Evolutionary conservation across 92 coral and sea anemone species (phyloP), one percentile per base, ranked within the genome.

Genomic region (Blastomussa wellsi): DNA sequence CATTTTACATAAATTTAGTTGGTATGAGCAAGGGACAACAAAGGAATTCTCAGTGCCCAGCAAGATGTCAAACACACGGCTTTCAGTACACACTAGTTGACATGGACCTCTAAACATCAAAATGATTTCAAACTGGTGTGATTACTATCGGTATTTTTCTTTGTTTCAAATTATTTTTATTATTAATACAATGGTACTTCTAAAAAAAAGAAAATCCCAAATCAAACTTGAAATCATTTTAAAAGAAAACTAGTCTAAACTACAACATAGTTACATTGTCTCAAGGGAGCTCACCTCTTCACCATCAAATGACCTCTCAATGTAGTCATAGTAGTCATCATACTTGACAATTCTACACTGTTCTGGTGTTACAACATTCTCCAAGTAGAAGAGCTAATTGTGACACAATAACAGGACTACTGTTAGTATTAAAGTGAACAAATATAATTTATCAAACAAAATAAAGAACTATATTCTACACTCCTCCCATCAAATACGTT

Each of bases 341-440:
- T 94, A 96, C 75, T 96, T 96, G 38, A 96, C 98, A 42, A 96
- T 89, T 33, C 99, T 93, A 74, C 99, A 96, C 84, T 88, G 94
- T 19, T 93, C 94, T 6, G 79, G 73, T 5, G 98, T 92, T 72
- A 88, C 81, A 48, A 86, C 31, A 24, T 75, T 60, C 44, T 94
- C 99, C 29, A 96, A 80, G 52, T 78, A 79, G 82, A 96, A 93
- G 13, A 95, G 85, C 99, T 96, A 72, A 7, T 11, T 36, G 42
- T 2, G 22, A 24, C 7, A 9, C 19, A 81, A 39, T 41, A 64
- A 24, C 42, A 77, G 47, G 35, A 9, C 19, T 24, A 49, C 20
- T 6, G 35, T 22, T 20, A 53, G 19, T 31, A 70, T 65, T 9
- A n/a, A n/a, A 26, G 14, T 3, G 33, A 16, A 22, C 28, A 62